A percentile compares a stretch with the other conserved stretches of the same genome.
These are phyloP conservation scores for Selene dorsalis DNA, from an alignment of 2,797 vertebrate species.

Conservation along the genomic window DNA sequence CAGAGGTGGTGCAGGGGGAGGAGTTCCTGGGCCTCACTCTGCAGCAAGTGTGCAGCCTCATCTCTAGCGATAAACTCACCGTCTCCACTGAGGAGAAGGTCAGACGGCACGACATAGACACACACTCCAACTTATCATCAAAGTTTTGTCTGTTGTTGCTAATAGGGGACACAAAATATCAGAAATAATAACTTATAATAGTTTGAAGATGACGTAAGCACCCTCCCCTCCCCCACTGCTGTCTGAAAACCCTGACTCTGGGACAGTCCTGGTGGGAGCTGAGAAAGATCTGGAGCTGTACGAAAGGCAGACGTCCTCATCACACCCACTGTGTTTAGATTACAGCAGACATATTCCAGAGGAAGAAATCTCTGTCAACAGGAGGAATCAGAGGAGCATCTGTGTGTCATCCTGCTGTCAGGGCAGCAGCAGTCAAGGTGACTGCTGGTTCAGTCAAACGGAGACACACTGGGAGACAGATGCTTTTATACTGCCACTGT, in stretches of 20 bases:
- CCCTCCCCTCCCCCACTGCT: not conserved
- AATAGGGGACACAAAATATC: too few relatives aligned
- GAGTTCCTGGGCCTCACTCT: conserved; percentile 94
- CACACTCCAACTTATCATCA: not conserved
- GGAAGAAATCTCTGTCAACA: conserved; percentile 14
- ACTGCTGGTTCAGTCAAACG: conserved; percentile 17
- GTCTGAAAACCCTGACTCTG: not conserved
- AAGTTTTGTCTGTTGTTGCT: not conserved
- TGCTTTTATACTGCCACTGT: not conserved
- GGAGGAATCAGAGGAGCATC: conserved; percentile 23
- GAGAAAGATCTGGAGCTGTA: not conserved
- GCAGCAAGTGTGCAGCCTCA: conserved; percentile 96
- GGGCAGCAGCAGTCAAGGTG: conserved; percentile 25
- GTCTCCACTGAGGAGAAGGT: conserved; percentile 98
- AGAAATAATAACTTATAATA: too few relatives aligned
- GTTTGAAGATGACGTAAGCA: too few relatives aligned
- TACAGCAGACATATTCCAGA: conserved; percentile 1
- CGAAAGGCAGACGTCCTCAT: fast-evolving
- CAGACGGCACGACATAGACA: conserved; percentile 18
- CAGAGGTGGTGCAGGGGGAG: conserved; percentile 95
- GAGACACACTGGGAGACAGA: not conserved
- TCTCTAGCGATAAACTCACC: conserved; percentile 96
- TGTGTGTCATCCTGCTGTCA: conserved; percentile 49
- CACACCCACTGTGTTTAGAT: not conserved
- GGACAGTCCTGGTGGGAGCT: not conserved